Base-by-base conservation (phyloP, 2,888 invertebrate genomes). In the Horisme vitalbata region DNA sequence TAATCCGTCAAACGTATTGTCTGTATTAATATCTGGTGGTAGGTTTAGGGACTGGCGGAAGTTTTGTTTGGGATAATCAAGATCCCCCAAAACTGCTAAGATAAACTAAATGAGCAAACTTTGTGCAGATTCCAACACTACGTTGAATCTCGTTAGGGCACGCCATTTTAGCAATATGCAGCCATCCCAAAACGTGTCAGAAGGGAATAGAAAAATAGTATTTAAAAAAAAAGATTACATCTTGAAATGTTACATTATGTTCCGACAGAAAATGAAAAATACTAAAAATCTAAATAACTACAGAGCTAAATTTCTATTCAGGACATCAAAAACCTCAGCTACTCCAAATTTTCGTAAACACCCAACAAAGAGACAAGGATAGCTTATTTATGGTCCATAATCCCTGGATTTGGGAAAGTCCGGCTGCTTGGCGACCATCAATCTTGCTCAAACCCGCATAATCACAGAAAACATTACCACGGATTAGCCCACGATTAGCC, bases 381-480 rank as follows among this genome's bases (percentile, higher is more conserved):
- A 75, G 75, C 75, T 77, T 77, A 76, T 82, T 80, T 78, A 77
- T 75, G 66, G 67, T 67, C 75, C 72, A 78, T 84, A 85, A 85
- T 83, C 83, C 78, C 28, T 33, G 79, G 80, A 75, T 78, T 76
- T 68, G 30, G 71, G 69, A 75, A 72, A 77, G 76, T 75, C 74
- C 67, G 70, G 59, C 63, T 65, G 65, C 62, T 49, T 52, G 57
- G 57, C 57, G 66, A 67, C 75, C 84, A 86, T 87, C 87, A 84
- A 86, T 87, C 87, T 87, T 83, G 76, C 80, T 86, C 85, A 83
- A 72, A 66, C 79, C 83, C 82, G 79, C 70, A 83, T 86, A 82
- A 86, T 83, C 84, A 83, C 76, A 75, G 79, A 78, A 79, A 82
- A 82, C 74, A 77, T 75, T 73, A 79, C 69, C 73, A 62, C 52